phyloP scores from a whole-genome alignment of 2,797 vertebrate species.

The Sebastes diaconus region DNA sequence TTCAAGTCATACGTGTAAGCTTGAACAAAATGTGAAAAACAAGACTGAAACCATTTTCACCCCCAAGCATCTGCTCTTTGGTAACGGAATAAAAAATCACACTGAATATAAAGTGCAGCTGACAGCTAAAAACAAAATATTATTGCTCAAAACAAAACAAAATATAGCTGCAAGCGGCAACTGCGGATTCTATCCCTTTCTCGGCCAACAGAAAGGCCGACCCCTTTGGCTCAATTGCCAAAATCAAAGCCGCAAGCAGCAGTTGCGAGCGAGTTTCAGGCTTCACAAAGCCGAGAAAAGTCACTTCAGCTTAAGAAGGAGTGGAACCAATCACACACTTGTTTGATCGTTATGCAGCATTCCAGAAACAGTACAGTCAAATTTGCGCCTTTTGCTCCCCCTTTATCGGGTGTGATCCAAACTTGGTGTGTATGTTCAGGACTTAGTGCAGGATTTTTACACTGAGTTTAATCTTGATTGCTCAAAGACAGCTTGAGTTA shows the following conservation, averaged over 20 bases:
- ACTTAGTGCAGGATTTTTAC: background rate
- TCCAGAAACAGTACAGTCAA: background rate
- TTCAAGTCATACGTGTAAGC: background rate
- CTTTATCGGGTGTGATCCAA: background rate
- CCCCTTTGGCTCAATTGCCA: background rate
- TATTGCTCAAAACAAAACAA: background rate
- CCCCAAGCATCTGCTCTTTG: background rate
- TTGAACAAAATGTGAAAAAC: constrained; percentile 6
- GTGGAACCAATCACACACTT: background rate
- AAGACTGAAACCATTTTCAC: background rate
- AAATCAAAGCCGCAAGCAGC: background rate
- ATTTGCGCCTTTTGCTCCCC: background rate
- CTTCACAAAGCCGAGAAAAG: too few relatives aligned
- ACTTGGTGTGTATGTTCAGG: background rate
- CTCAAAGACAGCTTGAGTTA: background rate
- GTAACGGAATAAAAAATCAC: background rate
- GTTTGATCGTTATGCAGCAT: background rate
- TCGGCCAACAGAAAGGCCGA: background rate
- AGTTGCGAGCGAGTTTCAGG: background rate
- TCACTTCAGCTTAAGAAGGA: background rate
- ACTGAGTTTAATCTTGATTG: background rate
- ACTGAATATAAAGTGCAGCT: background rate
- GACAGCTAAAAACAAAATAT: constrained; percentile 9
- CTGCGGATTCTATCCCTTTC: background rate
- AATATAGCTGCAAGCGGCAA: too few relatives aligned